These are phyloP conservation scores for Acromyrmex heyeri DNA, from an alignment of 1,140 invertebrate genomes.

Conservation along the genomic window DNA sequence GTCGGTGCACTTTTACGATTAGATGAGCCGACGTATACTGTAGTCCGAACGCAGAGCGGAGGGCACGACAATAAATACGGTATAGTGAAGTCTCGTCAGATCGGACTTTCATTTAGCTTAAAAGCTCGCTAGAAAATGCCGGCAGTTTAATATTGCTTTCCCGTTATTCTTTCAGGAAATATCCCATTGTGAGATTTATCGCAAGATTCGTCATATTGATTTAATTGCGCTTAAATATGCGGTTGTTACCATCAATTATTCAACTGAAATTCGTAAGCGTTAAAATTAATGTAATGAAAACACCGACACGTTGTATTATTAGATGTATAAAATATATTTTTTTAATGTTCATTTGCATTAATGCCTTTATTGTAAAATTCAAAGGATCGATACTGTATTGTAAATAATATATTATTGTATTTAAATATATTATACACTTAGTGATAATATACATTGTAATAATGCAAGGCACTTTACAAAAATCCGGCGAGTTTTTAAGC, in stretches of 20 bases:
- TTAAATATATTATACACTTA: conserved; percentile 7
- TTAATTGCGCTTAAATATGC: conserved; percentile 27
- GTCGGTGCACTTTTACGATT: conserved; percentile 49
- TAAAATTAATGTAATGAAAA: neutral
- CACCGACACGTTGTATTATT: neutral
- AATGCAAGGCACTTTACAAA: conserved; percentile 1
- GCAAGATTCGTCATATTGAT: neutral
- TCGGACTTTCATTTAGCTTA: conserved; percentile 57
- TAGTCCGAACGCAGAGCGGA: conserved; percentile 55
- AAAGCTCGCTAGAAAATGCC: conserved; percentile 63
- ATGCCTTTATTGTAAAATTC: neutral
- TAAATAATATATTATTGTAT: conserved; percentile 20
- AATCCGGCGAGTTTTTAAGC: conserved; percentile 68
- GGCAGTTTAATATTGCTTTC: neutral
- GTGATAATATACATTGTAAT: neutral
- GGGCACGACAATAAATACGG: conserved; percentile 73
- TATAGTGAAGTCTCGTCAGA: conserved; percentile 61
- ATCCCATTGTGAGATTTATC: conserved; percentile 1
- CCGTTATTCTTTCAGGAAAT: neutral
- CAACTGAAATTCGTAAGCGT: neutral
- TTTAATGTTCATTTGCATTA: conserved; percentile 21
- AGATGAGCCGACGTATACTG: conserved; percentile 59
- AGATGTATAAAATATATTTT: conserved; percentile 21
- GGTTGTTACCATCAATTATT: conserved; percentile 5
- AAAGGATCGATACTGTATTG: neutral